A percentile compares a stretch with the other conserved stretches of the same genome.
phyloP scores from a whole-genome alignment of 2,113 vertebrate genomes.

The Oriolus oriolus region DNA sequence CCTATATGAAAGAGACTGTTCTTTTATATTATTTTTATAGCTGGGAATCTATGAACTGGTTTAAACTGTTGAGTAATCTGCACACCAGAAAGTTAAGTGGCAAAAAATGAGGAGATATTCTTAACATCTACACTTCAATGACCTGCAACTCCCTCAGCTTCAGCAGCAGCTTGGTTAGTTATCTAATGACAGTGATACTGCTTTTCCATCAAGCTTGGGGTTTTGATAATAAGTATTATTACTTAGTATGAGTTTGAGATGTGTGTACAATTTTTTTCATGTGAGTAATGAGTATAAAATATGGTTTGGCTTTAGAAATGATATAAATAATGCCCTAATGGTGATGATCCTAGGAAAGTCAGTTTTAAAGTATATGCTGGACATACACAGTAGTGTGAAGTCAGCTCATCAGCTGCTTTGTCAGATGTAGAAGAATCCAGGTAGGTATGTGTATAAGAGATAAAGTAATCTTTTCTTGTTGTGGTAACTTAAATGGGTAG shows the following conservation, averaged over 20 bases:
- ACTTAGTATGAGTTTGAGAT: not conserved
- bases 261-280: not conserved
- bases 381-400: fast-evolving
- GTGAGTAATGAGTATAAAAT: not conserved
- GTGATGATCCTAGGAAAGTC: not conserved
- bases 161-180: not conserved
- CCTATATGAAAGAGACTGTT: not conserved
- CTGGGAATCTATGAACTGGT: not conserved
- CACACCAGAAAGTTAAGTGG: not conserved
- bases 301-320: not conserved
- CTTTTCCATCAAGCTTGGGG: not conserved
- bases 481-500: not conserved
- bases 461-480: not conserved
- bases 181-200: not conserved
- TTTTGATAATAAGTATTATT: not conserved
- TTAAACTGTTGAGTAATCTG: not conserved
- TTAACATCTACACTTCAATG: not conserved
- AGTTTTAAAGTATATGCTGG: not conserved
- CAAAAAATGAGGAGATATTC: not conserved
- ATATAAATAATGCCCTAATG: not conserved
- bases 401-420: not conserved
- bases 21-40: not conserved
- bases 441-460: not conserved
- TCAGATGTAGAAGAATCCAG: not conserved
- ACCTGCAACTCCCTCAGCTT: not conserved